Evolutionary conservation across 1,140 invertebrate genomes (phyloP).

Genomic region (Zaprionus lachaisei): DNA sequence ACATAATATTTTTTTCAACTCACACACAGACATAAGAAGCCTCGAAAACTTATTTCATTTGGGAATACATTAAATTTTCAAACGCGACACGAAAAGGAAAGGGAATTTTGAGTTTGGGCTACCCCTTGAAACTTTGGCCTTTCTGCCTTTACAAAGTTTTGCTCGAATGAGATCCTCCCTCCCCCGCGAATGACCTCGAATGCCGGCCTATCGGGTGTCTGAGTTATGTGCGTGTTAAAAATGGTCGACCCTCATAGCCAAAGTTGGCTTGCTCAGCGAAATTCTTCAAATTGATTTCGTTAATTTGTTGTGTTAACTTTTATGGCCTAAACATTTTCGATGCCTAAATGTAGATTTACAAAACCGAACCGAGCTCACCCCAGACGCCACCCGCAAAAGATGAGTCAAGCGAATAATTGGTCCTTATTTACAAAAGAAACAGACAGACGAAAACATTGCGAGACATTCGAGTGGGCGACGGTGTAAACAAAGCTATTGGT

Average conservation of each 20-base stretch:
- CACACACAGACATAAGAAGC: not conserved
- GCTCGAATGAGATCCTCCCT: not conserved
- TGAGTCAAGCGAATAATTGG: constrained; percentile 34
- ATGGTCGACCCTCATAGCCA: constrained; percentile 23
- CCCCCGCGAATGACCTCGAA: constrained; percentile 40
- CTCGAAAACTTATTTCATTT: not conserved
- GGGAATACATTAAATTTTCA: constrained; percentile 21
- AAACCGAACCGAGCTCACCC: constrained; percentile 2
- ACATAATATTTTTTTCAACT: not conserved
- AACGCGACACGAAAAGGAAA: constrained; percentile 2
- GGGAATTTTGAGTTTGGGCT: constrained; percentile 24
- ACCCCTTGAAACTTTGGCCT: constrained; percentile 43
- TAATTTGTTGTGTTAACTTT: constrained; percentile 49
- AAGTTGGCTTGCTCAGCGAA: constrained; percentile 28
- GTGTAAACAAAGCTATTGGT: constrained; percentile 18
- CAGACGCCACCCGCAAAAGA: constrained; percentile 12
- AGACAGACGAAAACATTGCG: constrained; percentile 22
- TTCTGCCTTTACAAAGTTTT: constrained; percentile 29
- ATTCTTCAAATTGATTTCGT: constrained; percentile 49
- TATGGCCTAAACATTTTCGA: constrained; percentile 21
- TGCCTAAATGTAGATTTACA: constrained; percentile 43
- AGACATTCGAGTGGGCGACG: constrained; percentile 6
- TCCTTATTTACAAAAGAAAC: constrained; percentile 10
- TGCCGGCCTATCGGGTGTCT: constrained; percentile 13
- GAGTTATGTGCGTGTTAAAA: constrained; percentile 36